phyloP scores from a whole-genome alignment of 2,113 vertebrate species.

The Oncorhynchus gorbuscha region DNA sequence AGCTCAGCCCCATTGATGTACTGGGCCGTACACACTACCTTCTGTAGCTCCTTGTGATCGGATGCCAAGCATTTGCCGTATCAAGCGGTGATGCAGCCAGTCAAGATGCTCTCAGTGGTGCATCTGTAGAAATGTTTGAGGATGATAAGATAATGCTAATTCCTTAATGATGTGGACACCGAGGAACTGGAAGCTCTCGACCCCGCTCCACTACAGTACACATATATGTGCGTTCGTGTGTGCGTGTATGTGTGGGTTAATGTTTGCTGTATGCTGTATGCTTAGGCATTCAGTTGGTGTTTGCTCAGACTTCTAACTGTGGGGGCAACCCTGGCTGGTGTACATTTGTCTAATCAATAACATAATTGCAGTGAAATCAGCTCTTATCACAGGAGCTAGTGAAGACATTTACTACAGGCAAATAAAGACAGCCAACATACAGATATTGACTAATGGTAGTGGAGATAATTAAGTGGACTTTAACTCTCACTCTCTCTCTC shows the following conservation, averaged over 20 bases:
- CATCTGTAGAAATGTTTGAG: no score
- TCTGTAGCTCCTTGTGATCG: no score
- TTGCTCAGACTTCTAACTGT: constrained; percentile 26
- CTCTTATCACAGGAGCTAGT: not conserved
- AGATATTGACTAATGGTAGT: constrained; percentile 4
- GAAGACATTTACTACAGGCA: constrained; percentile 7
- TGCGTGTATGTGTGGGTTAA: constrained; percentile 19
- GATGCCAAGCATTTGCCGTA: no score
- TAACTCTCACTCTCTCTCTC: not conserved
- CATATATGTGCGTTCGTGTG: no score
- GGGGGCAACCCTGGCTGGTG: constrained; percentile 14
- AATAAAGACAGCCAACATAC: constrained; percentile 17
- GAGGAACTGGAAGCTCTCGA: no score
- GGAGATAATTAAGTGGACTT: constrained; percentile 12
- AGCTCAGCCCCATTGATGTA: no score
- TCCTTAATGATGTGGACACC: no score
- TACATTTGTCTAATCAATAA: constrained; percentile 25
- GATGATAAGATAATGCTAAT: no score
- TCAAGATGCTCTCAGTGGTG: no score
- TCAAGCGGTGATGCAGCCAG: no score
- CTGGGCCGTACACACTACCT: no score
- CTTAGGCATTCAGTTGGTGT: constrained; percentile 23
- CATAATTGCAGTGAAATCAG: constrained; percentile 32
- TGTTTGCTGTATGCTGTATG: not conserved
- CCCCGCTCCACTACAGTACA: no score